Evolutionary conservation across 2,888 invertebrate species (phyloP).

Genomic region (Oxycera nigricornis): DNA sequence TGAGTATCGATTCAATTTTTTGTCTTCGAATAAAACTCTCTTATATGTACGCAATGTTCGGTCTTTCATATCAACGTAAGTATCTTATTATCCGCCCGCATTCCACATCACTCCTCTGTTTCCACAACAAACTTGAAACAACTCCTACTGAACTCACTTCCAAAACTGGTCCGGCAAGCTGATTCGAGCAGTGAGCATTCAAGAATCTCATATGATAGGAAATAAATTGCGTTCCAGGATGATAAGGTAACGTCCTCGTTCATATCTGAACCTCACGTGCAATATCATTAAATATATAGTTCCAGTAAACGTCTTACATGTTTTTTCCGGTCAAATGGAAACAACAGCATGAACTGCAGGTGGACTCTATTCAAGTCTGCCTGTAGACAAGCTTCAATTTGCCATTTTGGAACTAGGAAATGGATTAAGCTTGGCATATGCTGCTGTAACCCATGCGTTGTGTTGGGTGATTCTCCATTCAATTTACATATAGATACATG

Average conservation of each 20-base stretch:
- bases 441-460: slow-evolving; percentile 39
- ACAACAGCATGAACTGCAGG: slow-evolving; percentile 22
- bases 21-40: slow-evolving; percentile 3
- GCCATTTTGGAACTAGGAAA: slow-evolving; percentile 45
- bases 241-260: slow-evolving; percentile 38
- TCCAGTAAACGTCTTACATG: slow-evolving; percentile 35
- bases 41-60: background rate
- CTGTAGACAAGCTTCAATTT: slow-evolving; percentile 34
- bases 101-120: background rate
- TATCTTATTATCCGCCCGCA: background rate
- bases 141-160: slow-evolving; percentile 12
- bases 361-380: background rate
- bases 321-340: slow-evolving; percentile 28
- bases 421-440: slow-evolving; percentile 46
- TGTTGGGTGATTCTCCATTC: slow-evolving; percentile 36
- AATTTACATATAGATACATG: slow-evolving; percentile 24
- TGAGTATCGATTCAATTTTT: slow-evolving; percentile 22
- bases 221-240: slow-evolving; percentile 33
- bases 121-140: background rate
- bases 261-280: slow-evolving; percentile 38
- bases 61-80: slow-evolving; percentile 20
- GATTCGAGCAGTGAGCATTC: slow-evolving; percentile 10
- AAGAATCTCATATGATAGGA: slow-evolving; percentile 34
- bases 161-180: slow-evolving; percentile 33
- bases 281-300: slow-evolving; percentile 40